Evolutionary conservation across 2,888 invertebrate genomes (phyloP).

Genomic region (Apamea monoglypha): DNA sequence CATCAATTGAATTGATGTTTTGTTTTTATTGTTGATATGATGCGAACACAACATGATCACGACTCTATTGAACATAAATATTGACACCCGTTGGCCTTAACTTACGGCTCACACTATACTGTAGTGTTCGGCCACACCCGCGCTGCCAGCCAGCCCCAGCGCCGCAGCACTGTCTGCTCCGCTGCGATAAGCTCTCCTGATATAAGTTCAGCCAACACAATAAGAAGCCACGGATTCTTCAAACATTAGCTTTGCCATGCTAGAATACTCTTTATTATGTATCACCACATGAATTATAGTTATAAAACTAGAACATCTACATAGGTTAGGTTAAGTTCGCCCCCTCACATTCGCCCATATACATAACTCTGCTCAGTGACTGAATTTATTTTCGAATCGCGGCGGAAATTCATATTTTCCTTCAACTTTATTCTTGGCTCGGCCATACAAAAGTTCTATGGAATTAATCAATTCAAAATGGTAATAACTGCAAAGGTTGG

Average conservation of each 20-base stretch:
- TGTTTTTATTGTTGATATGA: no score
- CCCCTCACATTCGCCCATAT: constrained; percentile 37
- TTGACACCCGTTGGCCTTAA: not conserved
- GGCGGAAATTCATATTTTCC: constrained; percentile 58
- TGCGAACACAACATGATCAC: not conserved
- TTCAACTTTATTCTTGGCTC: constrained; percentile 56
- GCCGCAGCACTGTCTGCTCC: not conserved
- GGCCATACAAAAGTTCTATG: constrained; percentile 46
- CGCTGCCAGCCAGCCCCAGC: not conserved
- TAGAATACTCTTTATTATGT: no score
- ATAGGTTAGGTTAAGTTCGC: no score
- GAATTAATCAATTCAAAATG: constrained; percentile 62
- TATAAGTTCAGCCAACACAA: constrained; percentile 32
- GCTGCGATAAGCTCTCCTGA: constrained; percentile 23
- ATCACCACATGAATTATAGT: no score
- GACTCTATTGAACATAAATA: not conserved
- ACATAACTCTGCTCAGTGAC: constrained; percentile 55
- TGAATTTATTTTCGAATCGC: constrained; percentile 28
- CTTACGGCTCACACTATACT: not conserved
- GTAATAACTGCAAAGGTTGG: constrained; percentile 55
- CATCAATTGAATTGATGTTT: constrained; percentile 10
- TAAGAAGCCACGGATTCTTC: no score
- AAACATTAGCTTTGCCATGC: no score
- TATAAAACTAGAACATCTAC: no score
- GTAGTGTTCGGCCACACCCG: not conserved